Base-by-base conservation (phyloP, 1,140 invertebrate species). In the Carposina sasakii region DNA sequence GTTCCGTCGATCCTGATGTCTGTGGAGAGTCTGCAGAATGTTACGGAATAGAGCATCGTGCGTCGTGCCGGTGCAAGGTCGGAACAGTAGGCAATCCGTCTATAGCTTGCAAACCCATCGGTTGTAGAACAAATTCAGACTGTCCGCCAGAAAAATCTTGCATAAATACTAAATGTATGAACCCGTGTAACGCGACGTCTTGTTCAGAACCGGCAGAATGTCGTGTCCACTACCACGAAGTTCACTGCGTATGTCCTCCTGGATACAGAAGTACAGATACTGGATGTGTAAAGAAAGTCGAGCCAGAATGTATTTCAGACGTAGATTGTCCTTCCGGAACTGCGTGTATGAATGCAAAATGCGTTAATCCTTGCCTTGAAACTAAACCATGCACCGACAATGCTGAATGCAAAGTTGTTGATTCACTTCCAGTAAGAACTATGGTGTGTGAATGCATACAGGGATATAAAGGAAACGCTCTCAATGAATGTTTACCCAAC, bases 381-480 rank as follows among this genome's bases (percentile, higher is more conserved):
- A 92, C 92, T 2, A 87, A 91, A 58, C 95, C 95, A 0, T 97
- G 96, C 63, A 92, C 93, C 23, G 87, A 89, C 6, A 95, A 95
- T 55, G 91, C 94, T 0, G 86, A 90, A 44, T 97, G 96, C 63
- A 90, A 89, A 40, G 91, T 96, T 1, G 75, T 93, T 2, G 92
- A 96, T 63, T 94, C 95, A 0, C 78, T 90, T 17, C 94, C 95
- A 1, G 91, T 96, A 0, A 88, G 92, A 62, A 96, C 94, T 12
- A 94, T 96, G 93, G 90, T 94, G 48, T 97, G 96, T 60, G 90
- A 93, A 73, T 97, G 95, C 70, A 69, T 92, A n/a, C 91, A 92
- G 19, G 93, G 94, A 36, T 96, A 93, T 71, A 90, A 89, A 75
- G 93, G 93, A 73, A 93, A 94, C 71, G 93, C 93, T 15, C 89